Percentiles rank a stretch among this genome's conserved stretches.
Conservation (phyloP, 2,113 vertebrate species). For the Rutilus rutilus region DNA sequence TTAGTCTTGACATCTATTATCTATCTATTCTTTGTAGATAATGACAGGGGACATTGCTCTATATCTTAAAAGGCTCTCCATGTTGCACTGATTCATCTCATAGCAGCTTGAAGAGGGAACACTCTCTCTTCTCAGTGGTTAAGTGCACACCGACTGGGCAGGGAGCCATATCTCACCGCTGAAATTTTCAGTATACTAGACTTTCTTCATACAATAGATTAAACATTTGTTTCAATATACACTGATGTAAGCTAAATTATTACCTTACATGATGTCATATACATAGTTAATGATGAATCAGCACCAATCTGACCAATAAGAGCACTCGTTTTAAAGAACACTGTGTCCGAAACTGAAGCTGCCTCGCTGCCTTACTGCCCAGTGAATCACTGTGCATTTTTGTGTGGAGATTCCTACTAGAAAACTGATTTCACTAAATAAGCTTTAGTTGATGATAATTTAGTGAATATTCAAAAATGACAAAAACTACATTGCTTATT, state of each 20-base stretch:
- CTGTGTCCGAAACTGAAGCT: neutral
- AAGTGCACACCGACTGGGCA: constrained; percentile 13
- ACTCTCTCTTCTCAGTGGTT: neutral
- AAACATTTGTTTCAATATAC: neutral
- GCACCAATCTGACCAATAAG: neutral
- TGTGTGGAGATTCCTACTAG: neutral
- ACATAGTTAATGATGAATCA: neutral
- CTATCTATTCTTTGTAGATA: neutral
- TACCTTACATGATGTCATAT: constrained; percentile 32
- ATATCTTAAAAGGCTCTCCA: neutral
- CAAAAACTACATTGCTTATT: neutral
- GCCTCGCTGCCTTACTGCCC: neutral
- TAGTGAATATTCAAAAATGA: neutral
- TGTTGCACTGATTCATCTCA: neutral
- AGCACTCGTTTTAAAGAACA: neutral
- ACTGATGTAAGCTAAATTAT: neutral
- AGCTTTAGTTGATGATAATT: neutral
- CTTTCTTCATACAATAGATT: constrained; percentile 5
- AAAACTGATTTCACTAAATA: neutral
- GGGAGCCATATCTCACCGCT: neutral
- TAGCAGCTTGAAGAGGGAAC: constrained; percentile 18
- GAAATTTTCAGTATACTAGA: neutral
- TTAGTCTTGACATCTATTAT: neutral
- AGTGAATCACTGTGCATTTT: neutral
- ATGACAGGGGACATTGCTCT: neutral